phyloP scores from a whole-genome alignment of 1,140 invertebrate genomes.

The Zaprionus inermis region DNA sequence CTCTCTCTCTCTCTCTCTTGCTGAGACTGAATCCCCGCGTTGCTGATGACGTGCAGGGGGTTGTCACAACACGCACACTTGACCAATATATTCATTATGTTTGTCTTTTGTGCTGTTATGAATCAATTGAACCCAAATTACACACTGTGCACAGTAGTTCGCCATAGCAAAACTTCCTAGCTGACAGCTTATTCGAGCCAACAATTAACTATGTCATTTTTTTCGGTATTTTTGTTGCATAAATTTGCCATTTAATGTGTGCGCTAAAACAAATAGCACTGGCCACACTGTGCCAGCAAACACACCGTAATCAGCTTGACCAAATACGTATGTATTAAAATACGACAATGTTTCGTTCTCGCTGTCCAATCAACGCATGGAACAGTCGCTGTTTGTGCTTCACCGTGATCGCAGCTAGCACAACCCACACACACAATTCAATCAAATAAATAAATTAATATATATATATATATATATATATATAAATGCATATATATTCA shows the following conservation, averaged over 20 bases:
- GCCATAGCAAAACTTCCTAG: too few species aligned
- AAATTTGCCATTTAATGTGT: background rate
- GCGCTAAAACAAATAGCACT: background rate
- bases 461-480: background rate
- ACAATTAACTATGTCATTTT: too few species aligned
- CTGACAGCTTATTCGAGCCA: too few species aligned
- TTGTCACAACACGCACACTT: conserved; percentile 56
- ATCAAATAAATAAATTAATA: background rate
- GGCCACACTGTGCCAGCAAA: background rate
- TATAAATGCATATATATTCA: conserved; percentile 23
- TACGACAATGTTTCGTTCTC: conserved; percentile 62
- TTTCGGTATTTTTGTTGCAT: too few species aligned
- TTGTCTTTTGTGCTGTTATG: conserved; percentile 39
- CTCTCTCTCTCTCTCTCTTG: too few species aligned
- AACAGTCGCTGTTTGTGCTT: conserved; percentile 61
- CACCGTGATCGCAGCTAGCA: conserved; percentile 39
- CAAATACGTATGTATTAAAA: conserved; percentile 22
- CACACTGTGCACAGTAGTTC: conserved; percentile 8
- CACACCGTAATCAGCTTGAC: conserved; percentile 28
- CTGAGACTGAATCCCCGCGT: conserved; percentile 21
- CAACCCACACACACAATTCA: background rate
- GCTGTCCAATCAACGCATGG: conserved; percentile 36
- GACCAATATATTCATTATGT: conserved; percentile 61
- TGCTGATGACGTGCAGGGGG: conserved; percentile 46
- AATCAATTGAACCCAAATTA: conserved; percentile 68